phyloP scores from a whole-genome alignment of 2,113 vertebrate species.

The Mus musculus region GRCm39 chr2:90648501-90649000 shows the following conservation, averaged over 20 bases:
- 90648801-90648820: background rate
- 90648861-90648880: background rate
- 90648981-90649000: background rate
- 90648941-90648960: background rate
- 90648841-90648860: background rate
- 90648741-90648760: background rate
- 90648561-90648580: background rate
- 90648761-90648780: background rate
- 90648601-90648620: background rate
- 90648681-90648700: background rate
- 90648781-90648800: background rate
- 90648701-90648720: background rate
- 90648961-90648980: too few species aligned
- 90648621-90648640: background rate
- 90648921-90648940: background rate
- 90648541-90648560: background rate
- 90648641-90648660: background rate
- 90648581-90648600: background rate
- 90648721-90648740: background rate
- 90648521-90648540: background rate
- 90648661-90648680: background rate
- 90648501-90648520: background rate
- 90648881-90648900: background rate
- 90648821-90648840: background rate
- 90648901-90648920: background rate